Conservation (phyloP, 2,113 vertebrate species). For the Willisornis vidua region DNA sequence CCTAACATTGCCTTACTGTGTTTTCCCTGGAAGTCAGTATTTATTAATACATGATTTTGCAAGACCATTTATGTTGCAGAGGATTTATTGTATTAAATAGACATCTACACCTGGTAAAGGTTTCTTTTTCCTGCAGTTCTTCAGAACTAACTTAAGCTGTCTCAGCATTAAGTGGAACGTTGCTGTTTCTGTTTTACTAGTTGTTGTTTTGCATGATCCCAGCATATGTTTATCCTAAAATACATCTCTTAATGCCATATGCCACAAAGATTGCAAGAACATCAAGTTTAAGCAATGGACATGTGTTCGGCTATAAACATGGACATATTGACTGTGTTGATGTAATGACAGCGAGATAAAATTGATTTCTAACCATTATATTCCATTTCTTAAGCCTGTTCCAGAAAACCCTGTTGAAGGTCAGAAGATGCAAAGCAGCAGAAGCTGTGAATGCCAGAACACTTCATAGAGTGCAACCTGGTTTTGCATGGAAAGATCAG, state of each 20-base stretch:
- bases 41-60: not conserved
- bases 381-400: not conserved
- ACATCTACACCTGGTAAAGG: not conserved
- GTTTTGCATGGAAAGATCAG: not conserved
- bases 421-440: not conserved
- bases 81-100: not conserved
- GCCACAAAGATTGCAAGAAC: constrained; percentile 7
- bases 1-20: not conserved
- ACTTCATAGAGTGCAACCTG: not conserved
- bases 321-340: constrained; percentile 20
- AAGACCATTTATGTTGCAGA: not conserved
- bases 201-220: not conserved
- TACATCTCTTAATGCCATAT: constrained; percentile 37
- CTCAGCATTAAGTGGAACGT: not conserved
- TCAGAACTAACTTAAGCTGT: not conserved
- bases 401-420: not conserved
- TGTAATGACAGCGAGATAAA: not conserved
- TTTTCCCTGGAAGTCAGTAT: not conserved
- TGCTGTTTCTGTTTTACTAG: not conserved
- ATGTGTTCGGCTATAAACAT: constrained; percentile 46
- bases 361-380: not conserved
- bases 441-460: not conserved
- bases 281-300: constrained; percentile 37
- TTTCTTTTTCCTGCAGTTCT: not conserved
- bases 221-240: constrained; percentile 56